Percentiles rank a stretch among this genome's conserved stretches.
Evolutionary conservation across 2,113 vertebrate species (phyloP).

Genomic region (Anthoscopus minutus): DNA sequence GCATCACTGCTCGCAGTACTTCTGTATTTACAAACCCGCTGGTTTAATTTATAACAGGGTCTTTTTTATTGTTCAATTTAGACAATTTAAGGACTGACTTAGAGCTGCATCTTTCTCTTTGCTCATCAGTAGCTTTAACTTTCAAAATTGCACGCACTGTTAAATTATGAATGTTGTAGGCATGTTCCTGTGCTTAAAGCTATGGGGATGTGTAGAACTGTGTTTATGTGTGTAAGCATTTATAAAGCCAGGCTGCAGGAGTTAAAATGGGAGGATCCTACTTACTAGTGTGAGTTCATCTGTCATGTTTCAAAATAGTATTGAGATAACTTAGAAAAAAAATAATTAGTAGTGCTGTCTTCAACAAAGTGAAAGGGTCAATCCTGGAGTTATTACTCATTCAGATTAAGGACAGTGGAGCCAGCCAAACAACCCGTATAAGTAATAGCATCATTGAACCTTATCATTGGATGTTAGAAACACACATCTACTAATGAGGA

Average conservation of each 20-base stretch:
- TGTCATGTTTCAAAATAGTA: not conserved
- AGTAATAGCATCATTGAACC: not conserved
- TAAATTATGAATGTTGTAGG: not conserved
- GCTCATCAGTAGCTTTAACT: not conserved
- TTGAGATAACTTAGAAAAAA: not conserved
- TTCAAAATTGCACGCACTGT: not conserved
- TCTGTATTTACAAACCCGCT: not conserved
- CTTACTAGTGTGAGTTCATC: not conserved
- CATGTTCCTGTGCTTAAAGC: not conserved
- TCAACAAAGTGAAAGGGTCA: not conserved
- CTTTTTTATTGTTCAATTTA: not conserved
- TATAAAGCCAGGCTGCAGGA: not conserved
- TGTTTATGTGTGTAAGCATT: not conserved
- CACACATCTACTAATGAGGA: not conserved
- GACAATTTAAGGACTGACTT: not conserved
- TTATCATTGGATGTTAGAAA: not conserved
- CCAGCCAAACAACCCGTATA: not conserved
- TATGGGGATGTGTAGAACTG: not conserved
- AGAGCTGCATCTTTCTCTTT: not conserved
- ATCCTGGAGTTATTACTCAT: not conserved
- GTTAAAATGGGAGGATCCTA: not conserved
- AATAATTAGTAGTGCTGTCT: not conserved
- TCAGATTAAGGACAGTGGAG: not conserved
- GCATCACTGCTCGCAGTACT: not conserved
- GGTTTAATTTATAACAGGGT: not conserved